Percentiles rank a stretch among this genome's conserved stretches.
phyloP scores from a whole-genome alignment of 2,797 vertebrate species.

The Megalops cyprinoides region DNA sequence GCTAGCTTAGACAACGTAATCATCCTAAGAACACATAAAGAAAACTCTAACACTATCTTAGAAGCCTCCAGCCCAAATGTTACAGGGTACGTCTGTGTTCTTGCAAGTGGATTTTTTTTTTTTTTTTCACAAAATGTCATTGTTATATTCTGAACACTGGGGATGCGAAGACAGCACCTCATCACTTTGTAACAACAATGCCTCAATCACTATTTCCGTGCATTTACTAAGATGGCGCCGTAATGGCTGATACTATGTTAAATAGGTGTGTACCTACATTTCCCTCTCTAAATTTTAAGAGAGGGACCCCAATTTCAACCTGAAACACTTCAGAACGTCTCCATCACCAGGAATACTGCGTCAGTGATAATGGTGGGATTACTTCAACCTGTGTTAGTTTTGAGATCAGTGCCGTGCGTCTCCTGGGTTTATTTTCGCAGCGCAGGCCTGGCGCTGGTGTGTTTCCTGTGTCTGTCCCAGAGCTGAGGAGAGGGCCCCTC shows the following conservation, averaged over 20 bases:
- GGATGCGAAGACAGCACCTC: not conserved
- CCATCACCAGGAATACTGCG: not conserved
- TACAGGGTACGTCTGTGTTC: not conserved
- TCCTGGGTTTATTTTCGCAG: not conserved
- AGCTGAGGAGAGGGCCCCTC: not conserved
- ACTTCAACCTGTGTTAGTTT: constrained; percentile 1
- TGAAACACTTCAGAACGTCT: not conserved
- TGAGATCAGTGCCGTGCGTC: not conserved
- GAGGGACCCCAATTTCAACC: not conserved
- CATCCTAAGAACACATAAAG: not conserved
- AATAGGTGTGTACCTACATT: not conserved
- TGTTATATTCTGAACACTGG: not conserved
- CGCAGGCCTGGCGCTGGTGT: not conserved
- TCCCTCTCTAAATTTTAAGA: not conserved
- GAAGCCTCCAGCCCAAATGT: too few species aligned
- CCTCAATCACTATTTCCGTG: too few species aligned
- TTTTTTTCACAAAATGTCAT: too few species aligned
- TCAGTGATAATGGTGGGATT: not conserved
- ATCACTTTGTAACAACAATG: too few species aligned
- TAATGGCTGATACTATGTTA: too few species aligned
- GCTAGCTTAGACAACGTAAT: not conserved
- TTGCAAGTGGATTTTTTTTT: too few species aligned
- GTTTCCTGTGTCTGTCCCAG: constrained; percentile 19
- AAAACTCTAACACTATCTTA: not conserved
- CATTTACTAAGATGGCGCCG: too few species aligned